Percentiles rank a stretch among this genome's conserved stretches.
Evolutionary conservation across 2,113 vertebrate species (phyloP).

Genomic region (Mus musculus): GRCm39 chr17:85501001-85501500

Average conservation of each 20-base stretch:
- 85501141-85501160: neutral
- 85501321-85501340: no score
- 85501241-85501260: neutral
- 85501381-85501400: neutral
- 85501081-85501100: neutral
- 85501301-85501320: neutral
- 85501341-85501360: neutral
- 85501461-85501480: neutral
- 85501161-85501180: neutral
- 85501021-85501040: neutral
- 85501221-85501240: conserved; percentile 29
- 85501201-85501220: conserved; percentile 5
- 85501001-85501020: neutral
- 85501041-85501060: conserved; percentile 30
- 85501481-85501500: neutral
- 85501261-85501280: neutral
- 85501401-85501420: no score
- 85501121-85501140: neutral
- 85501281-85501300: neutral
- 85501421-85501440: neutral
- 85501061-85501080: neutral
- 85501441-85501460: neutral
- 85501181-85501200: neutral
- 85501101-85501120: neutral
- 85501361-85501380: neutral